These are phyloP conservation scores for Egretta garzetta DNA, from an alignment of 2,113 vertebrate genomes.

Conservation along the genomic window DNA sequence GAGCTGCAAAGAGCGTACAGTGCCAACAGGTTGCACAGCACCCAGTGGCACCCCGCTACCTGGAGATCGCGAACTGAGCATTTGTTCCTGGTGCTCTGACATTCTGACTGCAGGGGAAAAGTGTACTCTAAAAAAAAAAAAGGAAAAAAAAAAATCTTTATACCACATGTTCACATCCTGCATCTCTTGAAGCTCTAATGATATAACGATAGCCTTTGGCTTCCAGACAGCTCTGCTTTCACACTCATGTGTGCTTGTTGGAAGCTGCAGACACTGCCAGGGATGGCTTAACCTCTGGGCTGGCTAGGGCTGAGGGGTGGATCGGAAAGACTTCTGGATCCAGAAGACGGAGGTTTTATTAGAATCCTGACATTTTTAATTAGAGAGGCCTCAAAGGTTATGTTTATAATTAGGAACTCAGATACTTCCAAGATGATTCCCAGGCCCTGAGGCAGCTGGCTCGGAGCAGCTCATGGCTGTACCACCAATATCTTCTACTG, in stretches of 20 bases:
- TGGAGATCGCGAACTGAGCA: neutral
- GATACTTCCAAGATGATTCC: too few relatives aligned
- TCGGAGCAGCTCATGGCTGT: accelerated
- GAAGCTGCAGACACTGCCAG: neutral
- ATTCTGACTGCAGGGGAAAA: neutral
- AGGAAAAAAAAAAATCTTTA: neutral
- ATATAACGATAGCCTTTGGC: neutral
- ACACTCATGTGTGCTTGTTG: neutral
- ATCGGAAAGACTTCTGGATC: neutral
- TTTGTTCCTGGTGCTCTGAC: neutral
- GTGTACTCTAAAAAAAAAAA: neutral
- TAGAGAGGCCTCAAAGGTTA: neutral
- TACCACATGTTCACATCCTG: neutral
- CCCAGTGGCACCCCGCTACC: neutral
- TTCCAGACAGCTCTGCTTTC: neutral
- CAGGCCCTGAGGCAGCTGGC: neutral
- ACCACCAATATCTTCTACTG: neutral
- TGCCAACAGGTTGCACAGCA: neutral
- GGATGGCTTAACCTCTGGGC: neutral
- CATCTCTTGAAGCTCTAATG: neutral
- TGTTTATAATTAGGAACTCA: neutral
- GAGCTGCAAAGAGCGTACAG: neutral
- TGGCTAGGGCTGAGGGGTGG: neutral
- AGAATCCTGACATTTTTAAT: neutral
- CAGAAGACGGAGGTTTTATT: neutral